phyloP scores from a whole-genome alignment of 2,797 vertebrate species.

The Sebastes taczanowskii region DNA sequence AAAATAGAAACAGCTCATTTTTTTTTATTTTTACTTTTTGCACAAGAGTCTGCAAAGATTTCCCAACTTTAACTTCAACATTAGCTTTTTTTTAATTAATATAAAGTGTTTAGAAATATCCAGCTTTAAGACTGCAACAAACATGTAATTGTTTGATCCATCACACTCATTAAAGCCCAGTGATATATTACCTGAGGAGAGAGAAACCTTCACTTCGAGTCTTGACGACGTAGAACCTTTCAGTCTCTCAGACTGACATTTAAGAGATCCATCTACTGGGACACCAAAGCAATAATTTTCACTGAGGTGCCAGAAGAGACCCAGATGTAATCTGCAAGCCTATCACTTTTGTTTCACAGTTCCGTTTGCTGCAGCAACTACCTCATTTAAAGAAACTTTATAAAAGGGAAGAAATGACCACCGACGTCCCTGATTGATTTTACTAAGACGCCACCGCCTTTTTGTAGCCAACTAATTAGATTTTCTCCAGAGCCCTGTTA shows the following conservation, averaged over 20 bases:
- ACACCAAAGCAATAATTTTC: conserved; percentile 12
- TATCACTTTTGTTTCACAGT: neutral
- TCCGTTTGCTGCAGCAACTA: neutral
- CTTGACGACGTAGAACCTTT: neutral
- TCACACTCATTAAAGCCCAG: rapidly evolving
- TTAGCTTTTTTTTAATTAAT: neutral
- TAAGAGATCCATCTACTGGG: neutral
- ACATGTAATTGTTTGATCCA: neutral
- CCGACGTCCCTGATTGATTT: neutral
- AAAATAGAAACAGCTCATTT: neutral
- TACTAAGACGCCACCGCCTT: neutral
- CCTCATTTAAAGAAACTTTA: neutral
- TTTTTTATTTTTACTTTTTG: neutral
- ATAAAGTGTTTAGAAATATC: neutral
- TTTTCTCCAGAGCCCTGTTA: neutral
- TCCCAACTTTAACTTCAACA: neutral
- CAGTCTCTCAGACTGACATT: neutral
- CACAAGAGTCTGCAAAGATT: neutral
- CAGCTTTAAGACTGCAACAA: neutral
- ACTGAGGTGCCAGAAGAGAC: neutral
- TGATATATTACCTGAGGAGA: neutral
- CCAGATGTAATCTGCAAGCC: neutral
- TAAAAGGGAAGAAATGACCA: neutral
- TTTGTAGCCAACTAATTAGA: neutral
- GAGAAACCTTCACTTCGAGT: neutral